Evolutionary conservation across 2,888 invertebrate species (phyloP), one percentile per base, ranked within the genome.

Genomic region (Ptilodon capucinus): DNA sequence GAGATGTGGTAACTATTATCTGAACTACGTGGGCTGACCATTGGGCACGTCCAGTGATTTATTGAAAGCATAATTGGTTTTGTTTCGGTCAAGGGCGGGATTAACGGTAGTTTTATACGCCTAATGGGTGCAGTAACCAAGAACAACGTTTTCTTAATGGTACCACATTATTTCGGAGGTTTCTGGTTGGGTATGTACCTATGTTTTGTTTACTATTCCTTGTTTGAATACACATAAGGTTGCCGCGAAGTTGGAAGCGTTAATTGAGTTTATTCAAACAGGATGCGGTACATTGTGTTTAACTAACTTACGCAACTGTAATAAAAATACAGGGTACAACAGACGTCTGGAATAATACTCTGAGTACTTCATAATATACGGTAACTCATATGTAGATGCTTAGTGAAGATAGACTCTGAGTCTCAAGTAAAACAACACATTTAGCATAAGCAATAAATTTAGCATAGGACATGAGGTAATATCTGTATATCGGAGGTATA

Each of bases 11-110:
- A 35, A 32, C 23, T 44, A 48, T 61, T 59, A 52, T 48, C 62
- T 63, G 30, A 68, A 74, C 61, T 69, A 69, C 62, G 64, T 66
- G 60, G 69, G 67, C 56, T 72, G 68, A 64, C 72, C 74, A 64
- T 43, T 57, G 71, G 72, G 68, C 72, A 70, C 70, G 70, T 70
- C 64, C 62, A 55, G 75, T 84, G 85, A 85, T 84, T 86, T 85
- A 86, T 84, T 70, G 72, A 73, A 71, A 76, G 75, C 76, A 78
- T 83, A 85, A 84, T 84, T 84, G 84, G 80, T 81, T 85, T 84
- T 84, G 82, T 83, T 82, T 79, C 67, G 78, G 79, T 76, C 81
- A 81, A 82, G 83, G 82, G 68, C 74, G 60, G 74, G 59, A 80
- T 79, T 84, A 84, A 84, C 76, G 79, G 74, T 74, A 78, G 76